phyloP scores from a whole-genome alignment of 2,797 vertebrate genomes.

The Lutjanus campechanus region DNA sequence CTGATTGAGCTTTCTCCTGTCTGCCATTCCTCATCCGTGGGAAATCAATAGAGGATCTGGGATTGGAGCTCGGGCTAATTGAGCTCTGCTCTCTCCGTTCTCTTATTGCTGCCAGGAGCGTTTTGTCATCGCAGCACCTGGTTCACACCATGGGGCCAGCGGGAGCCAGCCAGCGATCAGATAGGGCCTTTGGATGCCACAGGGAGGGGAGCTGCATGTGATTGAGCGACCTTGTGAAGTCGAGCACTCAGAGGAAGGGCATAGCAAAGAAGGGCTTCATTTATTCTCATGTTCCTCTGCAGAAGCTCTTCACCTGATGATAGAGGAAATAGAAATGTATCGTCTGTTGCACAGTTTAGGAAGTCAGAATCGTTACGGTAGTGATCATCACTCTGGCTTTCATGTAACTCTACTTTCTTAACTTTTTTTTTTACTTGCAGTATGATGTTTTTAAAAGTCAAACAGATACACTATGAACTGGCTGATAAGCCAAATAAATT shows the following conservation, averaged over 20 bases:
- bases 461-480: no score
- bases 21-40: constrained; percentile 85
- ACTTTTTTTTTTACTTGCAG: not conserved
- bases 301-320: constrained; percentile 34
- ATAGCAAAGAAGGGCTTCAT: constrained; percentile 43
- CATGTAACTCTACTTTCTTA: not conserved
- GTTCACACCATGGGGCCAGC: constrained; percentile 73
- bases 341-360: constrained; percentile 11
- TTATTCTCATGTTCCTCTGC: constrained; percentile 48
- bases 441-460: no score
- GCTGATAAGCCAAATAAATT: no score
- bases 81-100: constrained; percentile 83
- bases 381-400: constrained; percentile 10
- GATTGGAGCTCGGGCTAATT: constrained; percentile 87
- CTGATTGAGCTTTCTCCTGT: constrained; percentile 86
- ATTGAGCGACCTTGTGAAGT: constrained; percentile 74
- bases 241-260: constrained; percentile 47
- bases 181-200: constrained; percentile 66
- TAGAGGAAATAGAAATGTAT: constrained; percentile 28
- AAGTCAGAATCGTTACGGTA: not conserved
- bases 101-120: constrained; percentile 83
- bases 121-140: constrained; percentile 84
- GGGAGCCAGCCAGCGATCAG: constrained; percentile 65
- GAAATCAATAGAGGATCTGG: constrained; percentile 87
- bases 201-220: constrained; percentile 61